Evolutionary conservation across 1,140 invertebrate species (phyloP), one percentile per base, ranked within the genome.

Genomic region (Melipona quadrifasciata): DNA sequence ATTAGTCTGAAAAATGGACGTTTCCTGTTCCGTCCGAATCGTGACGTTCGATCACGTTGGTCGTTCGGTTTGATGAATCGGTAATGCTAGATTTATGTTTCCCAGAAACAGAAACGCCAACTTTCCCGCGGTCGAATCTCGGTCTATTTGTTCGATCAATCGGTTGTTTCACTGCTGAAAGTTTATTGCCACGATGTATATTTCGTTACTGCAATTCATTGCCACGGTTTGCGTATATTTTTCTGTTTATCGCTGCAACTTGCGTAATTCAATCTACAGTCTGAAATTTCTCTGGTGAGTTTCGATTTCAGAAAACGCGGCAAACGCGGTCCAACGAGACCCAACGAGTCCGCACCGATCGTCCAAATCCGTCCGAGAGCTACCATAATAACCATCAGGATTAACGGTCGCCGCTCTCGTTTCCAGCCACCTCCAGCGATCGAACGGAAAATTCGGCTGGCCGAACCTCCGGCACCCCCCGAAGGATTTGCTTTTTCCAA

Each of bases 401-500:
- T 21, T 34, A 55, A 2, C 17, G 14, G 34, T 53, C 64, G 51
- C 27, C 27, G 8, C 6, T 16, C 19, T 27, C 39, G 6, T 1
- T 6, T 10, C 21, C 21, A 1, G 1, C 21, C 8, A 67, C n/a
- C n/a, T n/a, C 17, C 34, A 6, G 5, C 8, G 21, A 19, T 17
- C 4, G 1, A 51, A 34, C 64, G 16, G 17, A 51, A 51, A 64
- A 53, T 31, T 53, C n/a, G 78, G 55, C 61, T 64, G 12, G 65
- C 64, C 47, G 34, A 21, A 70, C 58, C 81, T 1, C 27, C 65
- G 31, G 31, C 19, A 17, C 76, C 84, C 80, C 80, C 21, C 21
- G 24, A 27, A 73, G 53, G 12, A 19, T 76, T 61, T 72, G 0
- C 73, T 75, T 76, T 47, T 77, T 86, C 65, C 83, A 85, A 89